These are phyloP conservation scores for Brachirus orientalis DNA, from an alignment of 2,113 vertebrate species.

Conservation along the genomic window DNA sequence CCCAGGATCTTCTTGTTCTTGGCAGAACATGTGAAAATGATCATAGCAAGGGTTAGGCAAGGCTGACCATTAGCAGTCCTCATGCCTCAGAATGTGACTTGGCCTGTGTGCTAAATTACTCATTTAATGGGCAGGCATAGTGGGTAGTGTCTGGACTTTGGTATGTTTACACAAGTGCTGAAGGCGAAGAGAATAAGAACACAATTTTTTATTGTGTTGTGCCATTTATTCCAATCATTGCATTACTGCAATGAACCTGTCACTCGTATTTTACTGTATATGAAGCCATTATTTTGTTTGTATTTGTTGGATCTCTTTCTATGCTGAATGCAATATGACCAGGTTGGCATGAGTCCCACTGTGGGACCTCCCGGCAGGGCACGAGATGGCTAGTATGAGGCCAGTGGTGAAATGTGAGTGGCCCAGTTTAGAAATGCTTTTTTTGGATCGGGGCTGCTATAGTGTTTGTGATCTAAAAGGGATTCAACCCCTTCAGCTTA, in stretches of 20 bases:
- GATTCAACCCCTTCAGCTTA: conserved; percentile 25
- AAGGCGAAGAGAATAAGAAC: conserved; percentile 16
- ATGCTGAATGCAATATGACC: conserved; percentile 17
- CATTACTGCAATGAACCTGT: conserved; percentile 9
- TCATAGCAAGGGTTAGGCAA: conserved; percentile 61
- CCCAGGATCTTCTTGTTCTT: conserved; percentile 38
- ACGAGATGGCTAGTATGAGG: conserved; percentile 32
- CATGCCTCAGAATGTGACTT: conserved; percentile 44
- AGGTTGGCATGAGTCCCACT: conserved; percentile 13
- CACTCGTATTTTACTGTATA: background rate
- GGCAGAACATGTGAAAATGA: conserved; percentile 64
- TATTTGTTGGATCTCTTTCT: background rate
- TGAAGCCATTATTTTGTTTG: conserved; percentile 31
- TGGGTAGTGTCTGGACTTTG: conserved; percentile 16
- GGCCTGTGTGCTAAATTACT: conserved; percentile 41
- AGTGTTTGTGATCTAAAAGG: conserved; percentile 51
- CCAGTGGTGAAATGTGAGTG: conserved; percentile 47
- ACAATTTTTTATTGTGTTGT: conserved; percentile 2
- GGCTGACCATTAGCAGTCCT: conserved; percentile 29
- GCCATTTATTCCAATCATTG: background rate
- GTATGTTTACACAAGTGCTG: conserved; percentile 21
- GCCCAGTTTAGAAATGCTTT: conserved; percentile 59
- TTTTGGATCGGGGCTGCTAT: conserved; percentile 43
- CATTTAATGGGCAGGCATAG: conserved; percentile 2
- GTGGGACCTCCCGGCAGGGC: conserved; percentile 25